These are phyloP conservation scores for Erannis defoliaria DNA, from an alignment of 2,888 invertebrate genomes.

Conservation along the genomic window DNA sequence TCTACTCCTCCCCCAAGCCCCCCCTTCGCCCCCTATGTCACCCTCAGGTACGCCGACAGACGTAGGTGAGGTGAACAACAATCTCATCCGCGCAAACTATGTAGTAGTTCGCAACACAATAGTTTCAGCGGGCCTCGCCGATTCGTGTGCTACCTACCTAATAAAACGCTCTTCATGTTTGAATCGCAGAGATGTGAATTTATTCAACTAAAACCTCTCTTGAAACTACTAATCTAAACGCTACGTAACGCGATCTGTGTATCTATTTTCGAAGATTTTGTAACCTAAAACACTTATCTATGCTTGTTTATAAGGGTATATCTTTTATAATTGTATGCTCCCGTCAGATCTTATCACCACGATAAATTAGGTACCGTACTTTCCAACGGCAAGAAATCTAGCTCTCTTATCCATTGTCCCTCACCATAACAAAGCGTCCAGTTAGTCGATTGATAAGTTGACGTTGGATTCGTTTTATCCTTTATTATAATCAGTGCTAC, in stretches of 20 bases:
- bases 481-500: constrained; percentile 70
- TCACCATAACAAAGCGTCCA: constrained; percentile 32
- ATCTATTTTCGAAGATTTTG: not conserved
- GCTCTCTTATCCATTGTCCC: constrained; percentile 36
- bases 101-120: constrained; percentile 60
- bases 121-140: constrained; percentile 60
- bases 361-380: constrained; percentile 30
- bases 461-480: constrained; percentile 43
- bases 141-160: constrained; percentile 39
- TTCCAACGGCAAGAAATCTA: constrained; percentile 24
- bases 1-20: constrained; percentile 47
- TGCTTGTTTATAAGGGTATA: constrained; percentile 2
- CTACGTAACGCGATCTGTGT: constrained; percentile 1
- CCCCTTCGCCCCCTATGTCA: constrained; percentile 40
- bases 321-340: constrained; percentile 19
- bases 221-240: not conserved
- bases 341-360: constrained; percentile 18
- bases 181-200: constrained; percentile 22
- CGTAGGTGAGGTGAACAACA: constrained; percentile 65
- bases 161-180: constrained; percentile 28
- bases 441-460: constrained; percentile 43
- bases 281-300: constrained; percentile 1
- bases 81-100: constrained; percentile 72
- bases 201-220: constrained; percentile 1
- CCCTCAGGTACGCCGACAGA: constrained; percentile 57